phyloP scores from a whole-genome alignment of 2,113 vertebrate species.

The Smithornis capensis region DNA sequence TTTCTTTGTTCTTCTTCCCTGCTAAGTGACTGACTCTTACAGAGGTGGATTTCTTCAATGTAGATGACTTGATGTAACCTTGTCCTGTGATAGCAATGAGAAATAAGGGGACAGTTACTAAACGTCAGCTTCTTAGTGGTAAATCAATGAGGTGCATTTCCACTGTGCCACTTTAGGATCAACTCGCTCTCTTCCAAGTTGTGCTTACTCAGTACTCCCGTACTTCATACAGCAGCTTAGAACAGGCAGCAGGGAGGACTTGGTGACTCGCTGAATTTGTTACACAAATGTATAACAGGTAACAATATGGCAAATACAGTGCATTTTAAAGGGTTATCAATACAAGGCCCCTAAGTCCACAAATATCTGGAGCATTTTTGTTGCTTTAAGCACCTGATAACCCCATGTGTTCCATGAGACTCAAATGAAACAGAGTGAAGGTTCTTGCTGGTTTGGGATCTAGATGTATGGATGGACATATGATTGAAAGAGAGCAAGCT shows the following conservation, averaged over 20 bases:
- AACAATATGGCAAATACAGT: fast-evolving
- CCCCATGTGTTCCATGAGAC: neutral
- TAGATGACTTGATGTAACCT: neutral
- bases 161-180: neutral
- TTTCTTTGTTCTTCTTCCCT: neutral
- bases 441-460: neutral
- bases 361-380: neutral
- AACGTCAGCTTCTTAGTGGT: neutral
- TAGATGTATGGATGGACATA: neutral
- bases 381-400: neutral
- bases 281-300: neutral
- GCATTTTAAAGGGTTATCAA: neutral
- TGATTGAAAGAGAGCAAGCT: fast-evolving
- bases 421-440: neutral
- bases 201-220: neutral
- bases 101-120: neutral
- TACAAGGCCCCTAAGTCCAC: neutral
- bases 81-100: neutral
- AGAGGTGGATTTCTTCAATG: neutral
- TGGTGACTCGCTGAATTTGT: neutral
- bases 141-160: neutral
- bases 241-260: neutral
- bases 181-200: neutral
- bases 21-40: neutral
- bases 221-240: neutral